Evolutionary conservation across 2,888 invertebrate genomes (phyloP).

Genomic region (Ectemnius continuus): DNA sequence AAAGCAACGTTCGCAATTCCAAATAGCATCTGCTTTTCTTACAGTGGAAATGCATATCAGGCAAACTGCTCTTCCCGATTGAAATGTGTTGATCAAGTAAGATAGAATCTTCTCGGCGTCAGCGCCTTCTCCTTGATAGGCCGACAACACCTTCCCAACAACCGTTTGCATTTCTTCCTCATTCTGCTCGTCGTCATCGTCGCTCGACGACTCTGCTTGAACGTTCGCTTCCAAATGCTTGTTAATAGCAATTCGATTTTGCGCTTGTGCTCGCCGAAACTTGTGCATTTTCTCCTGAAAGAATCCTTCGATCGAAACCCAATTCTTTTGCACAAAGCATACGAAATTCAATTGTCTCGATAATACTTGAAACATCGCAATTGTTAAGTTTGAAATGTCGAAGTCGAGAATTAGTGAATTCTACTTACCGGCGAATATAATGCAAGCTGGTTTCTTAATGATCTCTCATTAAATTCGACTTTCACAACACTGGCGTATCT

Average conservation of each 20-base stretch:
- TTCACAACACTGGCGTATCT: too few species aligned
- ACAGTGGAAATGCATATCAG: conserved; percentile 94
- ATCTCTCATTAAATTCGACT: too few species aligned
- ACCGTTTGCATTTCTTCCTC: conserved; percentile 68
- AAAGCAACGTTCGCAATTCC: conserved; percentile 91
- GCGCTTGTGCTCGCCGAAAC: conserved; percentile 70
- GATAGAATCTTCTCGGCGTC: conserved; percentile 83
- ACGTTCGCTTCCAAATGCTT: conserved; percentile 68
- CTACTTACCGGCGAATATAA: too few species aligned
- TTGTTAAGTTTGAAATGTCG: too few species aligned
- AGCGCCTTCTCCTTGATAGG: conserved; percentile 71
- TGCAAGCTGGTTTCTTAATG: too few species aligned
- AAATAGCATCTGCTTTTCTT: conserved; percentile 89
- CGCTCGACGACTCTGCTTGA: conserved; percentile 69
- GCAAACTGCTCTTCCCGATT: conserved; percentile 90
- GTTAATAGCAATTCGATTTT: conserved; percentile 71
- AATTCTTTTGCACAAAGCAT: too few species aligned
- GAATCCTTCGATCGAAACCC: too few species aligned
- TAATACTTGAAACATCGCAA: too few species aligned
- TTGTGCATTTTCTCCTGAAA: conserved; percentile 68
- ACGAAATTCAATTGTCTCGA: too few species aligned
- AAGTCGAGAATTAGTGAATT: too few species aligned
- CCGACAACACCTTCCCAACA: conserved; percentile 68
- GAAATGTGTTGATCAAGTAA: conserved; percentile 88
- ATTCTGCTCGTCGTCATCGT: conserved; percentile 69